These are phyloP conservation scores for Didymodactylos carnosus DNA, from an alignment of 2,888 invertebrate genomes.

Conservation along the genomic window DNA sequence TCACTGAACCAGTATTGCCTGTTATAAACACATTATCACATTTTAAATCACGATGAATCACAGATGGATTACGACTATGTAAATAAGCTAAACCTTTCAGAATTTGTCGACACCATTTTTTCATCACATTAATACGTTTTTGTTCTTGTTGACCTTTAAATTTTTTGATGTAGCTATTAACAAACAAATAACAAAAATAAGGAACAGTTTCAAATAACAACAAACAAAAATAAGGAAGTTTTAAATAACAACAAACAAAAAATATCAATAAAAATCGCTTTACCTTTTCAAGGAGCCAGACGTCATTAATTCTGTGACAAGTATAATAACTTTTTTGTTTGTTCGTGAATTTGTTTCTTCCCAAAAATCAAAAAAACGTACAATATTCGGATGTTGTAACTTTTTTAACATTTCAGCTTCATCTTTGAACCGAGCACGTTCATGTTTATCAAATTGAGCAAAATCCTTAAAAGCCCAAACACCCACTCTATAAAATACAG, in stretches of 20 bases:
- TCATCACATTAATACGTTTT: slow-evolving; percentile 64
- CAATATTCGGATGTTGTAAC: slow-evolving; percentile 54
- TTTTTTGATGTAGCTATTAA: slow-evolving; percentile 62
- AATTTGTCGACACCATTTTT: slow-evolving; percentile 97
- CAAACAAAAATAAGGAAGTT: neutral
- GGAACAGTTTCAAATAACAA: no score
- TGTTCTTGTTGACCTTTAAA: slow-evolving; percentile 45
- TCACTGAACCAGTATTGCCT: slow-evolving; percentile 92
- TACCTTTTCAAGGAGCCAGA: slow-evolving; percentile 95
- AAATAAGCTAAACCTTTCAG: slow-evolving; percentile 82
- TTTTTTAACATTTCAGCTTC: slow-evolving; percentile 93
- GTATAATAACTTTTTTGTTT: slow-evolving; percentile 60
- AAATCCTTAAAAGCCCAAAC: no score
- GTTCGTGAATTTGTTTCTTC: slow-evolving; percentile 66
- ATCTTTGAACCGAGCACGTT: slow-evolving; percentile 52
- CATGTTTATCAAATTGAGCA: slow-evolving; percentile 41
- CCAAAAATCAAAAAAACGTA: slow-evolving; percentile 75
- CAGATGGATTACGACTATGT: slow-evolving; percentile 79
- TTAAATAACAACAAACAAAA: no score
- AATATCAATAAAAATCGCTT: slow-evolving; percentile 26
- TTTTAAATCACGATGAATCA: slow-evolving; percentile 91
- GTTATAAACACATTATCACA: slow-evolving; percentile 99
- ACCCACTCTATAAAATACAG: no score
- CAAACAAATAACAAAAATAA: no score
- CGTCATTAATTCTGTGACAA: slow-evolving; percentile 97